Evolutionary conservation across 2,888 invertebrate genomes (phyloP).

Genomic region (Eupithecia exiguata): DNA sequence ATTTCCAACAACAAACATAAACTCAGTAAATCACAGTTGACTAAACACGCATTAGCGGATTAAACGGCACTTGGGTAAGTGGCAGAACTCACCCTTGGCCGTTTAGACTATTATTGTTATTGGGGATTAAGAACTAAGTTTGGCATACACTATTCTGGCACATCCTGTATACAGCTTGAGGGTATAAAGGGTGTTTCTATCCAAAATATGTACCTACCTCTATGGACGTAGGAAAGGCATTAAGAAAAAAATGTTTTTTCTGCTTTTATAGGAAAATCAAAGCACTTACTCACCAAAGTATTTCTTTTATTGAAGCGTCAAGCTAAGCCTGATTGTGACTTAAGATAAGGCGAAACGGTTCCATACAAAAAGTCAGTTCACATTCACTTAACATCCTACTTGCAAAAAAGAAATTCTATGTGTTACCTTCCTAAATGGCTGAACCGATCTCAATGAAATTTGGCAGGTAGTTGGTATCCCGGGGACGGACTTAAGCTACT

Average conservation of each 20-base stretch:
- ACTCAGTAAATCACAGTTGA: constrained; percentile 45
- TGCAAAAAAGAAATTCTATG: too few relatives aligned
- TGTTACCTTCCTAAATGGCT: too few relatives aligned
- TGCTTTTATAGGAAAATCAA: too few relatives aligned
- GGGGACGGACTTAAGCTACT: too few relatives aligned
- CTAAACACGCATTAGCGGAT: constrained; percentile 61
- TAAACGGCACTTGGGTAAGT: constrained; percentile 50
- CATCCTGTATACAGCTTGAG: neutral
- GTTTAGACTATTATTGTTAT: constrained; percentile 50
- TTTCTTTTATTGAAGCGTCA: neutral
- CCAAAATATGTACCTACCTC: neutral
- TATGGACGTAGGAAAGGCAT: neutral
- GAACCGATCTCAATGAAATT: too few relatives aligned
- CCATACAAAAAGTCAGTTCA: neutral
- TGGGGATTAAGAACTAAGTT: constrained; percentile 12
- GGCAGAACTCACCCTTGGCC: constrained; percentile 48
- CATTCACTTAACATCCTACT: neutral
- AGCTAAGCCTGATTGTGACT: neutral
- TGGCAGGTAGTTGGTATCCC: too few relatives aligned
- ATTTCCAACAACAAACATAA: neutral
- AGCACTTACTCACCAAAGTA: neutral
- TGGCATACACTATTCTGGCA: neutral
- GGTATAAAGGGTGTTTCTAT: neutral
- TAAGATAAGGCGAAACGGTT: neutral
- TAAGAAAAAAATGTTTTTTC: neutral